Conservation (phyloP, 2,113 vertebrate species). For the Oostethus manadensis region DNA sequence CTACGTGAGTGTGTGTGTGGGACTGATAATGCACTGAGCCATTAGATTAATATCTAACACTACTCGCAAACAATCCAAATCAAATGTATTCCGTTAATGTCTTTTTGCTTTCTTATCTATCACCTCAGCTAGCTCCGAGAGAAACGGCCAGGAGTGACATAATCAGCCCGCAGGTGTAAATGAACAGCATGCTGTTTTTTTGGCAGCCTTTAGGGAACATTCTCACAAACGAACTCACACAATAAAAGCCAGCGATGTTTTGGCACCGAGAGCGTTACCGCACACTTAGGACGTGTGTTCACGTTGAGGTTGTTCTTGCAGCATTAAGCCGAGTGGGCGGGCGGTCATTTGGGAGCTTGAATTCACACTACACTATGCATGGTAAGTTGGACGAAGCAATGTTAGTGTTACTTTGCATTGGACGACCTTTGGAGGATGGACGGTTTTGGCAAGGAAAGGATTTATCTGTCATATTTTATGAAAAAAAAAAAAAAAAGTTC, state of each 20-base stretch:
- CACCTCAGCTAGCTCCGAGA: background rate
- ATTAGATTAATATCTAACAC: too few species aligned
- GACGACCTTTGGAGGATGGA: conserved; percentile 2
- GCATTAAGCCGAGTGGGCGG: conserved; percentile 15
- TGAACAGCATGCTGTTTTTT: conserved; percentile 48
- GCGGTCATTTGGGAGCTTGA: background rate
- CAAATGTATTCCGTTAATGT: background rate
- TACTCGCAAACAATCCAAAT: background rate
- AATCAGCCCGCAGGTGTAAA: conserved; percentile 41
- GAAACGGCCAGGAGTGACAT: conserved; percentile 41
- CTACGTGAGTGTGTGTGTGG: too few species aligned
- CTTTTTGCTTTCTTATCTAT: background rate
- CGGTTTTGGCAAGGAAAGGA: too few species aligned
- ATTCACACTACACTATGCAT: conserved; percentile 12
- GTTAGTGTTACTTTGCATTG: background rate
- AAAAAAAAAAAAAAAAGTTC: too few species aligned
- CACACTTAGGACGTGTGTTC: conserved; percentile 21
- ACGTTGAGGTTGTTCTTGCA: conserved; percentile 29
- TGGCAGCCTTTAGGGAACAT: conserved; percentile 33
- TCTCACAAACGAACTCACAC: conserved; percentile 40
- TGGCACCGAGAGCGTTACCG: conserved; percentile 17
- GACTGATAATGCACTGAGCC: too few species aligned
- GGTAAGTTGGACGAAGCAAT: background rate
- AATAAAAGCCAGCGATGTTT: conserved; percentile 49
- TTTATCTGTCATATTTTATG: too few species aligned